Conservation (phyloP, 1,140 invertebrate genomes). For the Paraescarpia echinospica region DNA sequence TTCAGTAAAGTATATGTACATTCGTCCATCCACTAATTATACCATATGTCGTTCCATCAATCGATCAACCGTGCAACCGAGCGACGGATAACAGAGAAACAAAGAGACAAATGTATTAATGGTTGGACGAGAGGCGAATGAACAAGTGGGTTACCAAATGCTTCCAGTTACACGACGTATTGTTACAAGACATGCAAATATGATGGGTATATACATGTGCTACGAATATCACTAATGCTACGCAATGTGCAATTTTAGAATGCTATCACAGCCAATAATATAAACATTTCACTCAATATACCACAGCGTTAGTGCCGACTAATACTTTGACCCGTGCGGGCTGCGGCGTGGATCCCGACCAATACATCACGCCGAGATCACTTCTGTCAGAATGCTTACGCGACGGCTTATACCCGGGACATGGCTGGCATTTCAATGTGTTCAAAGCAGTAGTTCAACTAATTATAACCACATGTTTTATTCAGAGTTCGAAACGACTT, state of each 20-base stretch:
- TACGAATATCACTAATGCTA: background rate
- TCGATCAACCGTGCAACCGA: background rate
- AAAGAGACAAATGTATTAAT: background rate
- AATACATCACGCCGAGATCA: background rate
- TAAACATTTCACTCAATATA: background rate
- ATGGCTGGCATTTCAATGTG: background rate
- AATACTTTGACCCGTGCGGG: background rate
- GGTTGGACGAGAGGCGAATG: background rate
- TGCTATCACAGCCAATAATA: background rate
- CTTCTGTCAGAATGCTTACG: background rate
- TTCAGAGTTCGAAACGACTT: background rate
- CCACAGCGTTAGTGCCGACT: background rate
- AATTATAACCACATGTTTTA: constrained; percentile 2
- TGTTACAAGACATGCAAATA: background rate
- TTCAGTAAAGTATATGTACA: background rate
- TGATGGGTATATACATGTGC: background rate
- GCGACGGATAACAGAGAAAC: background rate
- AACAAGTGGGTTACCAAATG: background rate
- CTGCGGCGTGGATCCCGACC: background rate
- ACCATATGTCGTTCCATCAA: background rate
- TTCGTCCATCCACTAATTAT: background rate
- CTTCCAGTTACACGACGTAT: background rate
- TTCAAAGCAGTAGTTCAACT: background rate
- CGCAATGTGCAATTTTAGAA: background rate
- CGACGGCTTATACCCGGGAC: background rate